Evolutionary conservation across 2,888 invertebrate genomes (phyloP), one percentile per base, ranked within the genome.

Genomic region (Aspidiotus rigidus): DNA sequence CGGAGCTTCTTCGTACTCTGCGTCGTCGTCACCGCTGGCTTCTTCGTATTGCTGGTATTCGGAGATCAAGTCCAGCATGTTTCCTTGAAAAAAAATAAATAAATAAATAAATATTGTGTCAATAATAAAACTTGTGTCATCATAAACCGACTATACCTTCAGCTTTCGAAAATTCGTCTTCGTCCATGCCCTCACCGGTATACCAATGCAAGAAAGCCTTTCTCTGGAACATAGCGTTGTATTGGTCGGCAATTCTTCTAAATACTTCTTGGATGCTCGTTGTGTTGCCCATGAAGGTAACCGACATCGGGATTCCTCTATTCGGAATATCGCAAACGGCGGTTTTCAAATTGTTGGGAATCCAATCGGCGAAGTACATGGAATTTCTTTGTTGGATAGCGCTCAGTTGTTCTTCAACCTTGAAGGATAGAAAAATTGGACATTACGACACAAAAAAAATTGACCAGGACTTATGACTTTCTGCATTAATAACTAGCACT

Each of bases 121-220:
- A 49, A 1, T 49, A 13, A n/a, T 49, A 49, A 49, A 49, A 2
- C 2, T 13, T 6, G 39, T 11, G 39, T 28, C 2, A 13, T 60
- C 13, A n/a, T 60, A 7, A 60, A 39, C 15, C 40, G 13, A 13
- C 8, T 41, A 42, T 66, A 66, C 66, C 69, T 69, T 69, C 69
- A 44, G 69, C 69, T 56, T 57, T 62, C 7, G 69, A 62, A 57
- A 69, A 69, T 57, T 69, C 69, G 11, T 69, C 69, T 69, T 69
- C 69, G 44, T 69, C 69, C 69, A 69, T 69, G 9, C 69, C 69
- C 16, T 69, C 69, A 10, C 61, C 61, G 40, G 69, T 69, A n/a
- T 69, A 69, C 69, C 69, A 69, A 69, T 69, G 69, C 56, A 69
- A 62, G 62, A 69, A 69, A 69, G 69, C 69, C 56, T 69, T 69